These are phyloP conservation scores for Urocynchramus pylzowi DNA, from an alignment of 2,113 vertebrate species.

Conservation along the genomic window DNA sequence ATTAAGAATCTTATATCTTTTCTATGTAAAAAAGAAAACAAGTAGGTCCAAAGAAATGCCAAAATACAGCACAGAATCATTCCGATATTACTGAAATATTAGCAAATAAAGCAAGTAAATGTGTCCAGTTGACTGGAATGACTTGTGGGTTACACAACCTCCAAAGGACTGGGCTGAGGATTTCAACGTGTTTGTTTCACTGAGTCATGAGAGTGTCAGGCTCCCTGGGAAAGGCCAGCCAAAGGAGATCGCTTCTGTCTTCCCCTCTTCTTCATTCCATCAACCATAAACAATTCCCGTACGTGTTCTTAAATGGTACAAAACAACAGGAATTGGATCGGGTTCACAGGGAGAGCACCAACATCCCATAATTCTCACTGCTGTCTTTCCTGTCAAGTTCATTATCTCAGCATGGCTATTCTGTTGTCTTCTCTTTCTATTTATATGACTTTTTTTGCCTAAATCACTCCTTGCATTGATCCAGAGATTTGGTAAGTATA, in stretches of 20 bases:
- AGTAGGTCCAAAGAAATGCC: background rate
- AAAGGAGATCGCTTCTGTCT: background rate
- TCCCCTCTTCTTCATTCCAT: slow-evolving; percentile 20
- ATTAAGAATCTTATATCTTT: too few species aligned
- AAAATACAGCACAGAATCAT: background rate
- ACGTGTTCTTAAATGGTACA: background rate
- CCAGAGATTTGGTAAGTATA: background rate
- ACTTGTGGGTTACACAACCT: slow-evolving; percentile 28
- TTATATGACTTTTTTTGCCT: background rate
- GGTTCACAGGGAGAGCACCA: background rate
- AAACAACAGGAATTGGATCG: background rate
- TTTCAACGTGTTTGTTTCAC: slow-evolving; percentile 14
- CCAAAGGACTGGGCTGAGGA: background rate
- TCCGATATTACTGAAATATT: background rate
- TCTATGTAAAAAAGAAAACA: background rate
- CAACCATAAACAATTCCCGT: background rate
- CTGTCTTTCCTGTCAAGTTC: background rate
- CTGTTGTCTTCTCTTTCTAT: background rate
- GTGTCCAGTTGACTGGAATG: background rate
- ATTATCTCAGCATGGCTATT: background rate
- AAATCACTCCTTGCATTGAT: background rate
- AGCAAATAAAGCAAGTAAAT: background rate
- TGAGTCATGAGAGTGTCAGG: slow-evolving; percentile 37
- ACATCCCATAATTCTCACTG: background rate
- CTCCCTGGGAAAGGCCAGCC: slow-evolving; percentile 48